These are phyloP conservation scores for Phaonia tiefii DNA, from an alignment of 2,888 invertebrate species.

Conservation along the genomic window DNA sequence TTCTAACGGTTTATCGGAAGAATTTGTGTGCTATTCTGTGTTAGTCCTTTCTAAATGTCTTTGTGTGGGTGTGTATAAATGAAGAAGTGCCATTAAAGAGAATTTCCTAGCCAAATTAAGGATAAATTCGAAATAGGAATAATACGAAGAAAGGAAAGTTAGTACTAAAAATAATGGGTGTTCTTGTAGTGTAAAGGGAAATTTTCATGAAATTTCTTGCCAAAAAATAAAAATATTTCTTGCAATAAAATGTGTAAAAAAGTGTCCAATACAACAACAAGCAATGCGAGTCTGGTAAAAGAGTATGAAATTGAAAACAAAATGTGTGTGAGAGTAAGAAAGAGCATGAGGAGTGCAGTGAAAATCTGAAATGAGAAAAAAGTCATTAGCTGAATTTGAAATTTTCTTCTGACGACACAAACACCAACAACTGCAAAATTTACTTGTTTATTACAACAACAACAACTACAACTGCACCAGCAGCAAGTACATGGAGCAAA, in stretches of 20 bases:
- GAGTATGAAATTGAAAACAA: background rate
- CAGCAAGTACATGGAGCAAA: conserved; percentile 17
- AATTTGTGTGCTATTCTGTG: background rate
- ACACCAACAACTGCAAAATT: conserved; percentile 31
- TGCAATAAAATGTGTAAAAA: too few relatives aligned
- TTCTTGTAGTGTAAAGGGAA: too few relatives aligned
- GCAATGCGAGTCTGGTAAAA: too few relatives aligned
- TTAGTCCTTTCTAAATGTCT: background rate
- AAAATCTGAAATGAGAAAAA: background rate
- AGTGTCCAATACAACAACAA: too few relatives aligned
- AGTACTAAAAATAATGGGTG: too few relatives aligned
- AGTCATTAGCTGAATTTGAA: conserved; percentile 21
- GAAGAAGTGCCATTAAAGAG: conserved; percentile 12
- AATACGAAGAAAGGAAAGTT: too few relatives aligned
- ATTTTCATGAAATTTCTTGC: too few relatives aligned
- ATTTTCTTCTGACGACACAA: conserved; percentile 28
- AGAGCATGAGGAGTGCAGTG: conserved; percentile 1
- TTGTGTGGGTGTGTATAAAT: conserved; percentile 20
- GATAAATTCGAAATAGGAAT: too few relatives aligned
- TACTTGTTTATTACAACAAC: conserved; percentile 33
- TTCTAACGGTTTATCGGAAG: background rate
- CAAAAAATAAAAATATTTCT: too few relatives aligned
- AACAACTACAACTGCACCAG: conserved; percentile 41
- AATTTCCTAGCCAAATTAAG: too few relatives aligned
- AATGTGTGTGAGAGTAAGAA: conserved; percentile 21